These are phyloP conservation scores for Tetramorium bicarinatum DNA, from an alignment of 2,888 invertebrate genomes.

Conservation along the genomic window DNA sequence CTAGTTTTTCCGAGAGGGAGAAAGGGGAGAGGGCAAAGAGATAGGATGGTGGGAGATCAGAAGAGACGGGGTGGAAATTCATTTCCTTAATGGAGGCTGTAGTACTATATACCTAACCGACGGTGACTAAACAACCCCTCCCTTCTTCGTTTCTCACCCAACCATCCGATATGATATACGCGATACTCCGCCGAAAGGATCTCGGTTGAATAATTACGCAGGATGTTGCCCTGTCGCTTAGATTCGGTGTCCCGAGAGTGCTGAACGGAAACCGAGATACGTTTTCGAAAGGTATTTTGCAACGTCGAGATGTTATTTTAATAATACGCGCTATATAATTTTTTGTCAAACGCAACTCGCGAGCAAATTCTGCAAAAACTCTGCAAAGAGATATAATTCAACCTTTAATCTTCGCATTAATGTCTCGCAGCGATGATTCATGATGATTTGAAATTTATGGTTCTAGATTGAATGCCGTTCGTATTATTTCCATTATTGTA, in stretches of 20 bases:
- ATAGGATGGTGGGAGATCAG: constrained; percentile 50
- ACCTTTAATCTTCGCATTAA: neutral
- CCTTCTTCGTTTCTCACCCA: constrained; percentile 38
- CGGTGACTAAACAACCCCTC: constrained; percentile 78
- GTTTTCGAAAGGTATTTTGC: neutral
- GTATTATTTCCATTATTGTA: neutral
- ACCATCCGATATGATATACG: constrained; percentile 27
- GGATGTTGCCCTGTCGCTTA: neutral
- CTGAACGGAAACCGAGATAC: neutral
- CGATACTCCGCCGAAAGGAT: neutral
- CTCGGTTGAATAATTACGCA: constrained; percentile 19
- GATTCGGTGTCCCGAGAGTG: neutral
- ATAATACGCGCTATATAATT: neutral
- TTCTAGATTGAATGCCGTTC: neutral
- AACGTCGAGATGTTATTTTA: neutral
- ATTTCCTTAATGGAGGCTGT: constrained; percentile 84
- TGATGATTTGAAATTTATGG: neutral
- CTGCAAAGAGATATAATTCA: neutral
- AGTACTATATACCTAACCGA: constrained; percentile 80
- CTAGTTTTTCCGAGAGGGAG: constrained; percentile 56
- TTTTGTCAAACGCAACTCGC: neutral
- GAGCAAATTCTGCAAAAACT: neutral
- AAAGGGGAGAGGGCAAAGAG: neutral
- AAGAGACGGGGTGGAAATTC: constrained; percentile 77
- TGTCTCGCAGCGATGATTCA: neutral